Conservation (phyloP, 1,140 invertebrate genomes). For the Bacillus rossius region DNA sequence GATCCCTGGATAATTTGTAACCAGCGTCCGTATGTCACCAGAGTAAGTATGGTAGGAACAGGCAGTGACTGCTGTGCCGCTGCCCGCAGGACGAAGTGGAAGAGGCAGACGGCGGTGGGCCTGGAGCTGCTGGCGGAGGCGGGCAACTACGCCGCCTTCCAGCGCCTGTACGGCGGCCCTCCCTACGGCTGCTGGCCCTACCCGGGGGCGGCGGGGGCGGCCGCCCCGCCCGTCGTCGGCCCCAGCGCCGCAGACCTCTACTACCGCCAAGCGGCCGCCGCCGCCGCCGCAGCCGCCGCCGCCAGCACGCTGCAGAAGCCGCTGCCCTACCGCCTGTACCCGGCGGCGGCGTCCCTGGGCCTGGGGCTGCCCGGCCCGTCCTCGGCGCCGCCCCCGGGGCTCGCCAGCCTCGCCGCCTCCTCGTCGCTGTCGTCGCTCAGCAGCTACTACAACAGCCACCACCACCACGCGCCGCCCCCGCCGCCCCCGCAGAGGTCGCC, state of each 20-base stretch:
- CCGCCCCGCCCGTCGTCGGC: slow-evolving; percentile 42
- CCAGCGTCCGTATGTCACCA: too few relatives aligned
- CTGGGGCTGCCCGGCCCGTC: slow-evolving; percentile 49
- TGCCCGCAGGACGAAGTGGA: slow-evolving; percentile 96
- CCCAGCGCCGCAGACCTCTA: slow-evolving; percentile 68
- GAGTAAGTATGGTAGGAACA: too few relatives aligned
- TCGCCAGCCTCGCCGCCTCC: slow-evolving; percentile 51
- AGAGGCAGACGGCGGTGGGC: slow-evolving; percentile 95
- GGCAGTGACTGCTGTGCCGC: too few relatives aligned
- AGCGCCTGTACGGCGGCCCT: slow-evolving; percentile 79
- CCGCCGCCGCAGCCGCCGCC: slow-evolving; percentile 52
- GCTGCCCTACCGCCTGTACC: slow-evolving; percentile 73
- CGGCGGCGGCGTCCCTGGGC: slow-evolving; percentile 49
- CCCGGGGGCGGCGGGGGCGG: slow-evolving; percentile 51
- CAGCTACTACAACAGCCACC: slow-evolving; percentile 50
- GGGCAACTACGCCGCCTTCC: slow-evolving; percentile 94
- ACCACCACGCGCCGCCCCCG: slow-evolving; percentile 35
- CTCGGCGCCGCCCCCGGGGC: slow-evolving; percentile 32
- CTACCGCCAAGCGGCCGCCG: slow-evolving; percentile 66
- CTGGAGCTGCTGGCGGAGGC: slow-evolving; percentile 94
- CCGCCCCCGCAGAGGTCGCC: slow-evolving; percentile 31
- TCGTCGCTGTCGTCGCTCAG: slow-evolving; percentile 53
- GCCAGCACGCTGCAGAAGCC: slow-evolving; percentile 82
- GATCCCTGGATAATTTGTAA: too few relatives aligned
- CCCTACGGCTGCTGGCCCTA: slow-evolving; percentile 48